Percentiles rank a stretch among this genome's conserved stretches.
Conservation (phyloP, 2,113 vertebrate species). For the Microtus pennsylvanicus region DNA sequence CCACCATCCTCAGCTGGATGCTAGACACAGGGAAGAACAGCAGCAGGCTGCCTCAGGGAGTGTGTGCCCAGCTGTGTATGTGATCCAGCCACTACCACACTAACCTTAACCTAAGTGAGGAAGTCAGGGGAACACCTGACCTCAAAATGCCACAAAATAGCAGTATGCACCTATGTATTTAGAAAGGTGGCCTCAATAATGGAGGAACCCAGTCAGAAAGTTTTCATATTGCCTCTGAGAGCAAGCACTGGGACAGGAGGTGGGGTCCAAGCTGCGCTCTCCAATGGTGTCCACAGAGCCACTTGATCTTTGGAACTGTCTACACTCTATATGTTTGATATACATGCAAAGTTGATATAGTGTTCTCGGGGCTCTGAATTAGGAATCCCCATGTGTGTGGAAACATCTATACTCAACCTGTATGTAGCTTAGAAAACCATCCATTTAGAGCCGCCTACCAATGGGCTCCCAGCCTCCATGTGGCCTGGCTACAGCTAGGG, state of each 20-base stretch:
- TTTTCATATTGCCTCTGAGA: neutral
- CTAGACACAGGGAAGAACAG: accelerated
- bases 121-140: accelerated
- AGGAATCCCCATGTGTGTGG: neutral
- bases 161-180: accelerated
- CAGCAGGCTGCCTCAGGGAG: neutral
- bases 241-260: neutral
- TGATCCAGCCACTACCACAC: accelerated
- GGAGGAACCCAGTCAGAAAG: neutral
- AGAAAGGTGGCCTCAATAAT: neutral
- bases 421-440: neutral
- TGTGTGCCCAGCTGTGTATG: no score
- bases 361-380: neutral
- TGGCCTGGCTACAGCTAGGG: neutral
- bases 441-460: neutral
- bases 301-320: neutral
- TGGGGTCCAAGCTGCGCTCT: no score
- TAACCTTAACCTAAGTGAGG: neutral
- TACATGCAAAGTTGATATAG: accelerated
- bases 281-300: accelerated
- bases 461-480: neutral
- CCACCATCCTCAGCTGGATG: neutral
- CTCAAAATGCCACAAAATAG: accelerated
- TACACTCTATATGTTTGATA: no score
- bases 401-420: neutral